phyloP scores from a whole-genome alignment of 2,888 invertebrate species.

The Stenoptilia bipunctidactyla region DNA sequence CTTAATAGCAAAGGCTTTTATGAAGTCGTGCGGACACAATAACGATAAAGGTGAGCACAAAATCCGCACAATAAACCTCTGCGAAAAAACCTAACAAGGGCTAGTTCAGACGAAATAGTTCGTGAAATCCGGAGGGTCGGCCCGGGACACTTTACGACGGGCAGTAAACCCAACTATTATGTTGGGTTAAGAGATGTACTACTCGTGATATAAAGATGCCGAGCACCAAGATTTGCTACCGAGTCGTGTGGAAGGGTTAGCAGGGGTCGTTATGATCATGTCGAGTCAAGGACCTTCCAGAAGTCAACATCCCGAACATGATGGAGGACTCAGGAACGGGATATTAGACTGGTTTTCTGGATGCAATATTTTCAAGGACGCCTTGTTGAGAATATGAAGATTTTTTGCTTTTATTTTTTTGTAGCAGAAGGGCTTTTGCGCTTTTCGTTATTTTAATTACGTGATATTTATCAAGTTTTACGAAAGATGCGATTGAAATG shows the following conservation, averaged over 20 bases:
- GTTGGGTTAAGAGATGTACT: constrained; percentile 67
- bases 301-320: constrained; percentile 62
- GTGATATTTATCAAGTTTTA: too few species aligned
- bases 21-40: constrained; percentile 67
- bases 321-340: constrained; percentile 34
- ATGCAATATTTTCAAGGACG: background rate
- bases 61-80: constrained; percentile 69
- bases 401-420: too few species aligned
- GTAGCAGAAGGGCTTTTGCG: too few species aligned
- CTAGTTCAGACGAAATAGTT: constrained; percentile 68
- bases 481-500: too few species aligned
- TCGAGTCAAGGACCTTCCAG: constrained; percentile 60
- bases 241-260: constrained; percentile 68
- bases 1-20: constrained; percentile 65
- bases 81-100: constrained; percentile 64
- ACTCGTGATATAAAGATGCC: constrained; percentile 67
- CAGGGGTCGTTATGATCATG: constrained; percentile 62
- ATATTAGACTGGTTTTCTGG: constrained; percentile 9
- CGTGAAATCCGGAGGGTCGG: constrained; percentile 65
- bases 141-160: constrained; percentile 64
- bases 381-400: background rate
- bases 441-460: too few species aligned
- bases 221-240: constrained; percentile 64
- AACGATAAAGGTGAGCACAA: constrained; percentile 69
- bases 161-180: constrained; percentile 67